Percentiles rank a stretch among this genome's conserved stretches.
These are phyloP conservation scores for Ameiurus melas DNA, from an alignment of 2,113 vertebrate species.

Conservation along the genomic window DNA sequence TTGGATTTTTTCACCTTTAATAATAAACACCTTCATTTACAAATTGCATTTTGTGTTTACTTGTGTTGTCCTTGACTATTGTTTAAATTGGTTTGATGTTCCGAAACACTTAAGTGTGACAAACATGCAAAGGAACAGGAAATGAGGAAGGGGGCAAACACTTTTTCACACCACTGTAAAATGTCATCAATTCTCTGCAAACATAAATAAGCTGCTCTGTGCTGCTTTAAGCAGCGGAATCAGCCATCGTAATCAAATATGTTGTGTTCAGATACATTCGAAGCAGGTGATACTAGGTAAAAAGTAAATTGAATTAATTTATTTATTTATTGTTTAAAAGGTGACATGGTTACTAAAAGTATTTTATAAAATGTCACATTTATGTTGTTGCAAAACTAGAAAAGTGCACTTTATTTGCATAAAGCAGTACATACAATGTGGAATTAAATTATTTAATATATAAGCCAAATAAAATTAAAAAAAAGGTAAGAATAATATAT, in stretches of 20 bases:
- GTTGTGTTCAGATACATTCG: slow-evolving; percentile 58
- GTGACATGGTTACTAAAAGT: slow-evolving; percentile 50
- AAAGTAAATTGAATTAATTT: no score
- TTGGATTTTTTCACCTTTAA: no score
- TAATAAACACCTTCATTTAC: no score
- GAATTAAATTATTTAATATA: slow-evolving; percentile 50
- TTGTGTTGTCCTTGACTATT: no score
- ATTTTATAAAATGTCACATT: slow-evolving; percentile 59
- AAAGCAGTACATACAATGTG: slow-evolving; percentile 46
- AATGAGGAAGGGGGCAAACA: no score
- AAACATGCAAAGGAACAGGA: no score
- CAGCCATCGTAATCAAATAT: slow-evolving; percentile 63
- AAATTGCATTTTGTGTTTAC: no score
- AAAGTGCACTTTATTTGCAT: slow-evolving; percentile 16
- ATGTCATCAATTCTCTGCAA: slow-evolving; percentile 66
- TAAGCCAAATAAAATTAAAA: slow-evolving; percentile 49
- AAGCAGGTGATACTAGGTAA: slow-evolving; percentile 59
- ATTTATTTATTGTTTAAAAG: slow-evolving; percentile 32
- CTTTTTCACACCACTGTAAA: no score
- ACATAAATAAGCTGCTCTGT: slow-evolving; percentile 64
- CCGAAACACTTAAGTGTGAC: no score
- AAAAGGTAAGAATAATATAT: slow-evolving; percentile 26
- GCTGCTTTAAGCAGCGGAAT: slow-evolving; percentile 59
- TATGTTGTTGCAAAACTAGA: slow-evolving; percentile 46
- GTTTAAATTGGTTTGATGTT: no score